Evolutionary conservation across 1,140 invertebrate genomes (phyloP), one percentile per base, ranked within the genome.

Genomic region (Harpegnathos saltator): DNA sequence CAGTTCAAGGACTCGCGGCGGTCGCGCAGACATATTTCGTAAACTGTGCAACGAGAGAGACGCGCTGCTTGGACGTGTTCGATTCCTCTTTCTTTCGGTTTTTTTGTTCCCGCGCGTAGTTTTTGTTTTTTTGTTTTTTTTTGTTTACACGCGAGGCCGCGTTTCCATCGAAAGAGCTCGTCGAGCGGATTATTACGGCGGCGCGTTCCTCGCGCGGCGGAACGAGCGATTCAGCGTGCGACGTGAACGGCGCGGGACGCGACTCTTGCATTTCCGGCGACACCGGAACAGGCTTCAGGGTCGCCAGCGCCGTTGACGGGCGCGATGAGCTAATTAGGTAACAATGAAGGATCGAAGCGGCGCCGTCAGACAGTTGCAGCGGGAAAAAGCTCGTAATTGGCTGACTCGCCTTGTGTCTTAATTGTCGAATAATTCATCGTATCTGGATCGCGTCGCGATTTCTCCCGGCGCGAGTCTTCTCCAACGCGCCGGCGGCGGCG

Each of bases 401-500:
- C 69, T n/a, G 65, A 22, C 69, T 17, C 38, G 19, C 38, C 7
- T n/a, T n/a, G n/a, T 1, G 14, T 58, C 24, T 80, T 71, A 56
- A 80, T 71, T 80, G 65, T 48, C 65, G 52, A 24, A 58, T 71
- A 80, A 19, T 59, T 69, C 24, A 58, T 80, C 44, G 33, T 80
- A 48, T 80, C 52, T 68, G 14, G 52, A 69, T 48, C 33, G 9
- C 17, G 33, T 77, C 62, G 65, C 48, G 50, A 78, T 78, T 80
- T 80, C 65, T 78, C 63, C 26, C 14, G 1, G 38, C 29, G 26
- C 15, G 29, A 12, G 19, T 29, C 33, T 44, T 44, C 12, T n/a
- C 15, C 15, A 48, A 80, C 11, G 38, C 44, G 71, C 69, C 1
- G 1, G n/a, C 66, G 38, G 33, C 38, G 38, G 38, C 38, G 38